phyloP scores from a whole-genome alignment of 1,140 invertebrate species.

The Euborellia annulipes region DNA sequence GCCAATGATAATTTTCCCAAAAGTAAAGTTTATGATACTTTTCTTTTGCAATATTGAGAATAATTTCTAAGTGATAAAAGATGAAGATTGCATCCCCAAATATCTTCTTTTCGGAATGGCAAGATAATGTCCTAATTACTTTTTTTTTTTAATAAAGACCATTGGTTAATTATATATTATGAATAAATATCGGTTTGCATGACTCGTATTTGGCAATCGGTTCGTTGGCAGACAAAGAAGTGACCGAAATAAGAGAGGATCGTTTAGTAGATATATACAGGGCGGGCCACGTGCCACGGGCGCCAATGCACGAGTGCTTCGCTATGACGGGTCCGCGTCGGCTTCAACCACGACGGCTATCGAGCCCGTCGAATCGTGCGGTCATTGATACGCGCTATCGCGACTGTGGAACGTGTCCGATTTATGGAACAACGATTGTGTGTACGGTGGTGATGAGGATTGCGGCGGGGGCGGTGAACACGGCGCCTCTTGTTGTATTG shows the following conservation, averaged over 20 bases:
- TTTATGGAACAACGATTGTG: conserved; percentile 55
- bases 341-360: not conserved
- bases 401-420: conserved; percentile 52
- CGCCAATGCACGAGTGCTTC: conserved; percentile 44
- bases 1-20: no score
- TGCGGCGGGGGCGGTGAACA: conserved; percentile 22
- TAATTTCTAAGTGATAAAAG: no score
- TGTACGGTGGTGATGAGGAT: conserved; percentile 24
- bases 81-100: no score
- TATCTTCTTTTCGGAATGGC: no score
- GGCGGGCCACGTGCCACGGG: conserved; percentile 21
- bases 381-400: conserved; percentile 54
- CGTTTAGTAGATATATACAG: not conserved
- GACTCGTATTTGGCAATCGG: conserved; percentile 1
- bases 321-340: not conserved
- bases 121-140: no score
- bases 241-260: conserved; percentile 3
- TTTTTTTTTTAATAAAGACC: conserved; percentile 10
- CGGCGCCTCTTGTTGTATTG: conserved; percentile 29
- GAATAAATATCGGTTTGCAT: not conserved
- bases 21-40: no score
- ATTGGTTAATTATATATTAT: not conserved
- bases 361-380: conserved; percentile 27
- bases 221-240: conserved; percentile 1
- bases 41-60: no score